Evolutionary conservation across 1,140 invertebrate species (phyloP), one percentile per base, ranked within the genome.

Genomic region (Trachymyrmex septentrionalis): DNA sequence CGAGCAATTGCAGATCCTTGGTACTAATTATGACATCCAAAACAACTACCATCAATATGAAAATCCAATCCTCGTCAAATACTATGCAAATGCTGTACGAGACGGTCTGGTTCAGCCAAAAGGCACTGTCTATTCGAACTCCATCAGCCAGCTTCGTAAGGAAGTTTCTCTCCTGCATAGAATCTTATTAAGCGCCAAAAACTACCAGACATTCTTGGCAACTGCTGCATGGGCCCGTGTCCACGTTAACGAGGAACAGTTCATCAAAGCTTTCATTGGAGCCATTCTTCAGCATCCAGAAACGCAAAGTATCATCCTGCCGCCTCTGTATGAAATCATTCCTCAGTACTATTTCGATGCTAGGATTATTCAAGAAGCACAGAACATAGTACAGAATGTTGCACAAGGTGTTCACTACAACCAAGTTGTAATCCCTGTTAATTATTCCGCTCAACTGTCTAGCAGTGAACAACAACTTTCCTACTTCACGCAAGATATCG

Each of bases 401-500:
- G 59, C 77, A 30, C 48, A 90, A 57, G 82, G 89, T 16, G 81
- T 55, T 24, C 73, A 71, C 44, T 38, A 86, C 48, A 82, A 87
- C 27, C 38, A 76, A 50, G 90, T 95, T 24, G 88, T 93, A 57
- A 94, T 95, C 53, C 91, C 93, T 48, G 95, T 95, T 75, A 97
- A 97, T 91, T 95, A 96, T 86, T 96, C 96, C n/a, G 93, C 95
- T 1, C 94, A 96, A 16, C 91, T 96, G 30, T 90, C 93, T 44
- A 81, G 95, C 69, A 94, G 92, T 14, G 96, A 96, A 91, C 95
- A 96, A 80, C 94, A 96, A 72, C 69, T 98, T 24, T 95, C 96
- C 27, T 98, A 98, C 93, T 98, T 97, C 95, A 97, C 97, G 0
- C 96, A 98, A 86, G 97, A 98, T 93, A 94, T 97, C 76, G 96